Percentiles rank a stretch among this genome's conserved stretches.
Conservation (phyloP, 2,888 invertebrate genomes). For the Gonocerus acuteangulatus region DNA sequence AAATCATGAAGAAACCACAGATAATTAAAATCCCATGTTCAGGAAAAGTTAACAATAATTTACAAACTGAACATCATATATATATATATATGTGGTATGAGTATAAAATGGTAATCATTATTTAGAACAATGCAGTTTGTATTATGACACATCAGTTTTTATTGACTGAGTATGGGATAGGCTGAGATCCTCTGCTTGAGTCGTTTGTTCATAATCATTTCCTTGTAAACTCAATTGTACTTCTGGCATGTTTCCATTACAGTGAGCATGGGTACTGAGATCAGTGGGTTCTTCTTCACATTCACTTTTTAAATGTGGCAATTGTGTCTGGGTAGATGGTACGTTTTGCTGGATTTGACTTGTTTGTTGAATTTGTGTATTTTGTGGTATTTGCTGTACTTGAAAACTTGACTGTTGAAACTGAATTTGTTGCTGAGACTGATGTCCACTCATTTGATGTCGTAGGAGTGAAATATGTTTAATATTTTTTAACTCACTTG, state of each 20-base stretch:
- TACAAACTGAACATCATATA: too few relatives aligned
- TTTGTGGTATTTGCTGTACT: slow-evolving; percentile 9
- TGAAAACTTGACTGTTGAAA: slow-evolving; percentile 23
- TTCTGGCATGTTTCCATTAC: slow-evolving; percentile 31
- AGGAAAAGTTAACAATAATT: too few relatives aligned
- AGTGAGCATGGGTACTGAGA: slow-evolving; percentile 33
- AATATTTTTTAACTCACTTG: slow-evolving; percentile 86
- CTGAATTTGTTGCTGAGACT: slow-evolving; percentile 36
- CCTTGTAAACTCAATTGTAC: slow-evolving; percentile 32
- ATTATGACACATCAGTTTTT: slow-evolving; percentile 33
- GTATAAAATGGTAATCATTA: slow-evolving; percentile 17
- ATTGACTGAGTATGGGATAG: slow-evolving; percentile 33
- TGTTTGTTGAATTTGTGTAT: slow-evolving; percentile 4
- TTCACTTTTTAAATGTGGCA: slow-evolving; percentile 27
- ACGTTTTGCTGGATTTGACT: slow-evolving; percentile 14
- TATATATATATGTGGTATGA: slow-evolving; percentile 9
- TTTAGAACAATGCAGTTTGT: neutral
- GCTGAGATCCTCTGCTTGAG: slow-evolving; percentile 34
- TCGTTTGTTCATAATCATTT: slow-evolving; percentile 29
- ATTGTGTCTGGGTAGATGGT: slow-evolving; percentile 14
- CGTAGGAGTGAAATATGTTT: slow-evolving; percentile 83
- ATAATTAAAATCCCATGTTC: too few relatives aligned
- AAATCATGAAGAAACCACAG: too few relatives aligned
- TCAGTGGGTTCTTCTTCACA: slow-evolving; percentile 36
- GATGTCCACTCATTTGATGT: slow-evolving; percentile 57